Base-by-base conservation (phyloP, 2,797 vertebrate species). In the Eupleurogrammus muticus region DNA sequence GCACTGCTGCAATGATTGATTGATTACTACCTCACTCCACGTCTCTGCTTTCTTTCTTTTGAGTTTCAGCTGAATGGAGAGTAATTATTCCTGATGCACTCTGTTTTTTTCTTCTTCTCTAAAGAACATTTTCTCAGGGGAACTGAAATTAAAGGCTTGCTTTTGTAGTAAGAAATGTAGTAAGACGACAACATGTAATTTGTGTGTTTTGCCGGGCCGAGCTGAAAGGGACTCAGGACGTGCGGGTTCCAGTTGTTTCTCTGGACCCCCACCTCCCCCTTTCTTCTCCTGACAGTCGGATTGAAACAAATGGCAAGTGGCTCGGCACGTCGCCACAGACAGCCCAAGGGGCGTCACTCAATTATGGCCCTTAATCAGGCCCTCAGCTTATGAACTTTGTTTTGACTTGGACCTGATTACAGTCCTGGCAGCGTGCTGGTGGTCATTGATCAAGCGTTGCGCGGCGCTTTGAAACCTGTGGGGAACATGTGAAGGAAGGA, bases 371-470 rank as follows among this genome's bases (percentile, higher is more conserved):
- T 75, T 86, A 82, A 84, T 89, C 79, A 79, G 51, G 44, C 72
- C 73, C 63, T 55, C 71, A 53, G 78, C 71, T 82, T 57, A 21
- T 68, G 70, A 82, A 84, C 81, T 70, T 68, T 75, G 84, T 84
- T 86, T 79, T 62, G 69, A 78, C 70, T 81, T 38, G 23, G 71
- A 60, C 47, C 47, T 66, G 38, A 60, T 79, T 66, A 35, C 63
- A 23, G 64, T 63, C 51, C 57, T 73, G 80, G 77, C 50, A 70
- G 70, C 73, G 2, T 61, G 44, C 64, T 62, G 56, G 70, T 66
- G 66, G 73, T 58, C 77, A 89, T 86, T 89, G 89, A 90, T 90
- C 69, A 80, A 79, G 60, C 60, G 34, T 66, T 66, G 78, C 83
- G 23, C 48, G 19, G n/a, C 20, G 54, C 73, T 89, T 70, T 72